Evolutionary conservation across 2,888 invertebrate species (phyloP).

Genomic region (Tinea pellionella): DNA sequence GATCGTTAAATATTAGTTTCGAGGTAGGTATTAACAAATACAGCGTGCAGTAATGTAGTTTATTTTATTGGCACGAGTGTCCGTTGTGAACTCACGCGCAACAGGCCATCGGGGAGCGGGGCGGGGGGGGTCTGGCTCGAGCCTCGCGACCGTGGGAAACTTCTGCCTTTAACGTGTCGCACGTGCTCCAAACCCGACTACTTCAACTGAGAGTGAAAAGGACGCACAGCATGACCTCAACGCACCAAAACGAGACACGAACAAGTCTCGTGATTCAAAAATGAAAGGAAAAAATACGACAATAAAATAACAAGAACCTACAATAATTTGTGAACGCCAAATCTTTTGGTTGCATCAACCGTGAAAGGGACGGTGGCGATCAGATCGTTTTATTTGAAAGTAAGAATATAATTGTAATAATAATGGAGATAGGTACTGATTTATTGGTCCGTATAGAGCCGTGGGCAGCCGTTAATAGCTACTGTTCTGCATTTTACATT

Average conservation of each 20-base stretch:
- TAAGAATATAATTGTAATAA: slow-evolving; percentile 48
- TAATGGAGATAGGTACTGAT: slow-evolving; percentile 58
- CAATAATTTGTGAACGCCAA: slow-evolving; percentile 64
- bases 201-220: slow-evolving; percentile 35
- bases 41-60: slow-evolving; percentile 8
- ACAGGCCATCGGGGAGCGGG: slow-evolving; percentile 25
- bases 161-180: slow-evolving; percentile 67
- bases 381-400: slow-evolving; percentile 40
- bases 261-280: slow-evolving; percentile 20
- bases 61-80: slow-evolving; percentile 55
- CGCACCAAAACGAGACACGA: slow-evolving; percentile 21
- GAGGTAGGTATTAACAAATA: slow-evolving; percentile 1
- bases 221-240: slow-evolving; percentile 26
- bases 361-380: slow-evolving; percentile 44
- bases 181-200: slow-evolving; percentile 42
- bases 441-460: slow-evolving; percentile 37
- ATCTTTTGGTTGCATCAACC: slow-evolving; percentile 35
- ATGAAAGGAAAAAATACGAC: slow-evolving; percentile 36
- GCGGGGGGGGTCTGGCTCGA: slow-evolving; percentile 26
- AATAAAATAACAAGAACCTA: slow-evolving; percentile 57
- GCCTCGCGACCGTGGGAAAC: slow-evolving; percentile 62
- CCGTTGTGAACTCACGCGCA: slow-evolving; percentile 45
- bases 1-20: slow-evolving; percentile 3
- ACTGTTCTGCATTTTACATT: slow-evolving; percentile 27
- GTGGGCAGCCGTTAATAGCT: slow-evolving; percentile 32